Evolutionary conservation across 1,140 invertebrate genomes (phyloP).

Genomic region (Drosophila eugracilis): DNA sequence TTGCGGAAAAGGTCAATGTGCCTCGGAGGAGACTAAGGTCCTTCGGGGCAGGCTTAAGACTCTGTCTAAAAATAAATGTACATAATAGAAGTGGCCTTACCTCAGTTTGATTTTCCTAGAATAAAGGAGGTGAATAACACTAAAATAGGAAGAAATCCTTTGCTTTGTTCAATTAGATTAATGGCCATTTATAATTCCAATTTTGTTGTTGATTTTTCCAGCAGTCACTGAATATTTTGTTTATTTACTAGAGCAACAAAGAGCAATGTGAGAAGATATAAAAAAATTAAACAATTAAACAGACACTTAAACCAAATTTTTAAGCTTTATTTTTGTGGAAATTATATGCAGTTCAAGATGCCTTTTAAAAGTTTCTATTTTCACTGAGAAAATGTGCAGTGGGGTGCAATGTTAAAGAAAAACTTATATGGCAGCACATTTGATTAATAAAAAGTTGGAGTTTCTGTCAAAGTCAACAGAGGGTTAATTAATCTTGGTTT

Average conservation of each 20-base stretch:
- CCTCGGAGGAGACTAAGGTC: constrained; percentile 21
- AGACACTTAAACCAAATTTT: too few species aligned
- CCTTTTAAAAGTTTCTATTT: too few species aligned
- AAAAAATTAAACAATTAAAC: too few species aligned
- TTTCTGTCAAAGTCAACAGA: background rate
- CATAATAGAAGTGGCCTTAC: constrained; percentile 36
- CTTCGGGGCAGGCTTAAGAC: constrained; percentile 48
- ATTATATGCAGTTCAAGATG: too few species aligned
- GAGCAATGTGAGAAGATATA: too few species aligned
- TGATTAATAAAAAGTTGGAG: constrained; percentile 1
- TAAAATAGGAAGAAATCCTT: background rate
- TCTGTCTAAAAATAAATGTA: constrained; percentile 69
- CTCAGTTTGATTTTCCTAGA: constrained; percentile 41
- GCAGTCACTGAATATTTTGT: too few species aligned
- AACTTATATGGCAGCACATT: background rate
- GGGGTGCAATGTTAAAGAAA: background rate
- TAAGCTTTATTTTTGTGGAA: too few species aligned
- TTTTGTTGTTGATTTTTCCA: background rate
- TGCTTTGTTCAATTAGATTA: constrained; percentile 54
- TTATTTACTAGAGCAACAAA: too few species aligned
- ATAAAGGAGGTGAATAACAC: constrained; percentile 13
- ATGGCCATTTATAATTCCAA: background rate
- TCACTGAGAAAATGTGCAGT: background rate
- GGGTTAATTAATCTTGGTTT: constrained; percentile 15
- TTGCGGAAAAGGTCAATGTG: constrained; percentile 62